These are phyloP conservation scores for Knipowitschia caucasica DNA, from an alignment of 2,797 vertebrate species.

Conservation along the genomic window DNA sequence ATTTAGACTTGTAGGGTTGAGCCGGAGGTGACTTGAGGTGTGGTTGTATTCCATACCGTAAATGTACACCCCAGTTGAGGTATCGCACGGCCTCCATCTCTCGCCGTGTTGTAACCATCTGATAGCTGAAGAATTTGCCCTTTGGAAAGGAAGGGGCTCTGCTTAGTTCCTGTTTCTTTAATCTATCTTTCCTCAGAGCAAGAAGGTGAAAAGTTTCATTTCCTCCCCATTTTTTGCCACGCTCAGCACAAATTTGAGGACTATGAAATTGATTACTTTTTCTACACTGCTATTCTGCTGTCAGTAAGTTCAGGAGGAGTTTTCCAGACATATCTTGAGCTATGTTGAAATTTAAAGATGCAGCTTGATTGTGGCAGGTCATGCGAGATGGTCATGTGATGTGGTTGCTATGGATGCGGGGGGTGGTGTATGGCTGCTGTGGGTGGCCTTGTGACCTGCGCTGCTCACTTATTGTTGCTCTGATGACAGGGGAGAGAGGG, in stretches of 20 bases:
- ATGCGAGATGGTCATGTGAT: conserved; percentile 66
- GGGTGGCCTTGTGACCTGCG: conserved; percentile 62
- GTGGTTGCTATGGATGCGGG: conserved; percentile 65
- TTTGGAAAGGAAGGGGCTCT: conserved; percentile 44
- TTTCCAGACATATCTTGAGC: background rate
- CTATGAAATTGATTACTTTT: background rate
- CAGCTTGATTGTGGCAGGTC: conserved; percentile 42
- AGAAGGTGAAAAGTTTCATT: conserved; percentile 56
- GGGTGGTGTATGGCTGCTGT: conserved; percentile 60
- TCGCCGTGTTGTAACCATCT: conserved; percentile 64
- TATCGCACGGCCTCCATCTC: conserved; percentile 35
- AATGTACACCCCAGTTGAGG: conserved; percentile 22
- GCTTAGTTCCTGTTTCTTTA: conserved; percentile 45
- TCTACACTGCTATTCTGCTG: background rate
- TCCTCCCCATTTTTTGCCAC: conserved; percentile 33
- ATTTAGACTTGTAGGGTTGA: conserved; percentile 4
- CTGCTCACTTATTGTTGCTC: conserved; percentile 47
- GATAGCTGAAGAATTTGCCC: conserved; percentile 68
- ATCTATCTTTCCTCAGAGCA: conserved; percentile 15
- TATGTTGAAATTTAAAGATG: conserved; percentile 36
- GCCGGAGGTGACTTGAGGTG: conserved; percentile 23
- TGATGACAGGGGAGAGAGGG: conserved; percentile 49
- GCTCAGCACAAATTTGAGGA: background rate
- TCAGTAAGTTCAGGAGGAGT: no score
- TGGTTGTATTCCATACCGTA: conserved; percentile 51